Evolutionary conservation across 2,888 invertebrate species (phyloP), one percentile per base, ranked within the genome.

Genomic region (Leptinotarsa rubiginosa): DNA sequence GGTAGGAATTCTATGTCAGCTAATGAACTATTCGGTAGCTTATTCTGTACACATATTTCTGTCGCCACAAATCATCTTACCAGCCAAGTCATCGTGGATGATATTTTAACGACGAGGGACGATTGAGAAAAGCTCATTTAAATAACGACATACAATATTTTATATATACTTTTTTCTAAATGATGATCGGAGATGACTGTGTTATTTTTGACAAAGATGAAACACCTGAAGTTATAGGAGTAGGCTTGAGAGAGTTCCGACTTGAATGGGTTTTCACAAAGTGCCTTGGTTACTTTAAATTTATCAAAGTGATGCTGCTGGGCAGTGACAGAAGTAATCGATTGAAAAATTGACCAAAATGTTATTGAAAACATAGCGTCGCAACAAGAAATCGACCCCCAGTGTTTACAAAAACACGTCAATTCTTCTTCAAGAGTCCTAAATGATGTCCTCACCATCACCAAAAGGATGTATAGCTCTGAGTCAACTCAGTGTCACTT

Each of bases 1-100:
- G 67, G 68, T 22, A 73, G 64, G 73, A 77, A 71, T 75, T 77
- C 77, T 75, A 77, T 75, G 77, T 79, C 77, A 76, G 79, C 81
- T 82, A 82, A 82, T 82, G 82, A 82, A 81, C 81, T 79, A 80
- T 81, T 81, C 82, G 82, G 81, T 81, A 82, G 82, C 80, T 72
- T 75, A 77, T 79, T 78, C 78, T 73, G 75, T 79, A 79, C 78
- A 75, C 77, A 78, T 78, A 78, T 77, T 77, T 79, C 79, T 80
- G 79, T 82, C 81, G 77, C 78, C 78, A 80, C 80, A 82, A 80
- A 81, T 81, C 80, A 82, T 81, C 77, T 78, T 78, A 79, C 79
- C 78, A 74, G 75, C 73, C 70, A 79, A 76, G 77, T 79, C 79
- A 79, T 79, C 75, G 74, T 75, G 75, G 75, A 72, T 76, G 72